Evolutionary conservation across 1,140 invertebrate genomes (phyloP), one percentile per base, ranked within the genome.

Genomic region (Bactericera cockerelli): DNA sequence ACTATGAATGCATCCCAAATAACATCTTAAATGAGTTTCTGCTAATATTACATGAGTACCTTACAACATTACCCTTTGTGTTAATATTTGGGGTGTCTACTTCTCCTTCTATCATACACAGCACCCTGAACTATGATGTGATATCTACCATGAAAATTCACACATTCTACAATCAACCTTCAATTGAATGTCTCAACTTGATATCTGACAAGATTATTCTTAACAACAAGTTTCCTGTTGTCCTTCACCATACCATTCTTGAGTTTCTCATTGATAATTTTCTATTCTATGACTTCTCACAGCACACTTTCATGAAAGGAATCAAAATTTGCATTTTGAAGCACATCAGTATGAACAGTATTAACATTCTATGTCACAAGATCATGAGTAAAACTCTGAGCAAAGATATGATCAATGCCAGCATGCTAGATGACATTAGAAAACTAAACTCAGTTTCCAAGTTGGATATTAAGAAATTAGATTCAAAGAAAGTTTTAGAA

Each of bases 261-360:
- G 81, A 86, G 67, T 76, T 93, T 53, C 75, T 93, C 3, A 81
- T 83, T 3, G 88, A 93, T 71, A 82, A 89, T 16, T 93, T 94
- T 70, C 73, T 93, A 2, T 93, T 83, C 67, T 89, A 93, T 70
- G 89, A 93, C 74, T 89, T 93, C 67, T 93, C 90, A 49, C 83
- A 93, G 28, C 77, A 84, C 61, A 86, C 83, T 63, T 89, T 93
- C 65, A 79, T 89, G 24, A 80, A 84, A 67, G 81, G 81, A 67
- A 81, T 89, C 59, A 89, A 91, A 79, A 87, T 90, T 75, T 68
- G 60, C 49, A 59, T 63, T 57, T 19, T 31, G 49, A 26, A 49
- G 26, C 16, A 39, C 26, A 38, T 56, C 21, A 53, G 26, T 16
- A 16, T 57, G 31, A 39, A 38, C 28, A 26, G 57, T 42, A 22